Evolutionary conservation across 2,888 invertebrate species (phyloP), one percentile per base, ranked within the genome.

Genomic region (Chloroclysta siterata): DNA sequence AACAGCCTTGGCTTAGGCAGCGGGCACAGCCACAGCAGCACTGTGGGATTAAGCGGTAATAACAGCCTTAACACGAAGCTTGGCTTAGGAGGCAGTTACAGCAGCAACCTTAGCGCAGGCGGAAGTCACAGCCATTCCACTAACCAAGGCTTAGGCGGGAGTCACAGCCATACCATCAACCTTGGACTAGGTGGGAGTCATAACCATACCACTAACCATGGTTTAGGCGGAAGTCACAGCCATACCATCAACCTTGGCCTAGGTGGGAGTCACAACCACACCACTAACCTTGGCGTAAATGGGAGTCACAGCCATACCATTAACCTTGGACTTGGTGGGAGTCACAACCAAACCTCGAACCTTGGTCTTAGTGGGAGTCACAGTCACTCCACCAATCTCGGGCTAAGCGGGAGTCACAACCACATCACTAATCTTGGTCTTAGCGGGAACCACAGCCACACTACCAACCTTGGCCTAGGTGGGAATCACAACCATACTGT

Each of bases 81-180:
- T 36, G 60, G 64, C 17, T 11, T 53, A 42, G 41, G 53, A 42
- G 47, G 53, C 13, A 53, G 39, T 42, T 56, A 57, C 44, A 50
- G 28, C 53, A 51, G 33, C 46, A 64, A 47, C 42, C 14, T 52
- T 60, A 22, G 51, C 28, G 13, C 50, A 39, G 39, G 33, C 2
- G 52, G 58, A 8, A 52, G 10, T 46, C 54, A 63, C 22, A 56
- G 41, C n/a, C 64, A 60, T 42, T 15, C 51, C 42, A 39, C 48
- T 22, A 72, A 72, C 22, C 66, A 69, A 42, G 48, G 47, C 11
- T 10, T 53, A 47, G 28, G 56, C 7, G 57, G 63, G 5, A 71
- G 63, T 42, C 60, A 57, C 48, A 57, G 44, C 48, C 60, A 60
- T 17, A 65, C 22, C 44, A 42, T n/a, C 53, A 60, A 54, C 36